Evolutionary conservation across 2,797 vertebrate genomes (phyloP).

Genomic region (Gallinago stenura): DNA sequence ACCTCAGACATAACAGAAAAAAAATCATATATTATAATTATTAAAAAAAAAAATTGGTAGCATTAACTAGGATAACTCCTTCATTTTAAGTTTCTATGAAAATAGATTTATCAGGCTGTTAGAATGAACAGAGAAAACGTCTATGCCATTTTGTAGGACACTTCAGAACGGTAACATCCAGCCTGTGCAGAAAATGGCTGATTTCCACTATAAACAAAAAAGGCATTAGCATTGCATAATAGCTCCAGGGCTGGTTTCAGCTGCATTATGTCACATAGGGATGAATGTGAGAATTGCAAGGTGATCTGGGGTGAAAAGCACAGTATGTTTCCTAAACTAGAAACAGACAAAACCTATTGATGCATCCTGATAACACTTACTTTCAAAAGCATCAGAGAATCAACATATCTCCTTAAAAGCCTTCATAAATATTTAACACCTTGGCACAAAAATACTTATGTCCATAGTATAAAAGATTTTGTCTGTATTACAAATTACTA

Average conservation of each 20-base stretch:
- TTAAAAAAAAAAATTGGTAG: neutral
- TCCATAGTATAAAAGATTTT: neutral
- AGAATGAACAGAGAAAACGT: neutral
- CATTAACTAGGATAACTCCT: neutral
- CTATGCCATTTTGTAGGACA: neutral
- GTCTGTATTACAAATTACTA: neutral
- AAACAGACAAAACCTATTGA: neutral
- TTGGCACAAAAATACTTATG: neutral
- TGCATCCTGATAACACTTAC: neutral
- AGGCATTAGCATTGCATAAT: constrained; percentile 59
- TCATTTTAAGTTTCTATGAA: neutral
- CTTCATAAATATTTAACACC: neutral
- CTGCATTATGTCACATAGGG: constrained; percentile 53
- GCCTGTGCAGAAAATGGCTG: constrained; percentile 39
- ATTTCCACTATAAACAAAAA: constrained; percentile 48
- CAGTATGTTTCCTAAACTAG: constrained; percentile 36
- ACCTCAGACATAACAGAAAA: neutral
- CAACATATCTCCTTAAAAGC: neutral
- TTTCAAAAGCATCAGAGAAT: constrained; percentile 12
- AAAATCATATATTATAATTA: neutral
- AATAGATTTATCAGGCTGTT: neutral
- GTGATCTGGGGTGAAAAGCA: constrained; percentile 61
- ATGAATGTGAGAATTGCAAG: constrained; percentile 62
- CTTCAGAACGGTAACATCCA: neutral
- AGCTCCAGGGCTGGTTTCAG: constrained; percentile 58